Evolutionary conservation across 2,113 vertebrate species (phyloP).

Genomic region (Mesitornis unicolor): DNA sequence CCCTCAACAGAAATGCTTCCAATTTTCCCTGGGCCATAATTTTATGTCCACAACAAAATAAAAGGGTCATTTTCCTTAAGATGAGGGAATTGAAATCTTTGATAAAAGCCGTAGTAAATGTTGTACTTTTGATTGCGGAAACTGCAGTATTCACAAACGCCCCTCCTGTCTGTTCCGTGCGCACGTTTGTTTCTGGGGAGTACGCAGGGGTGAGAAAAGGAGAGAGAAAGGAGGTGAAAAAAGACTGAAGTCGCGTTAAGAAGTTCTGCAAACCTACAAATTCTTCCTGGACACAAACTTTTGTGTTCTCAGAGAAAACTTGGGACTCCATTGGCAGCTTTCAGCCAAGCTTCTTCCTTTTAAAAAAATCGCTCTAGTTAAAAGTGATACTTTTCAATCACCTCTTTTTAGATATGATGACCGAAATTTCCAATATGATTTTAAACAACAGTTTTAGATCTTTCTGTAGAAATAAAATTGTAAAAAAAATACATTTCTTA

Average conservation of each 20-base stretch:
- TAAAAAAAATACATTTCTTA: neutral
- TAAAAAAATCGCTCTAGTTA: neutral
- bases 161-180: conserved; percentile 66
- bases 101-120: conserved; percentile 89
- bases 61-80: conserved; percentile 95
- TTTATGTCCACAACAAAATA: conserved; percentile 99
- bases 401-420: neutral
- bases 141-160: conserved; percentile 77
- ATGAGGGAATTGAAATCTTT: conserved; percentile 93
- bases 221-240: neutral
- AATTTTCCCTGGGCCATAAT: conserved; percentile 98
- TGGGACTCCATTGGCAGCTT: neutral
- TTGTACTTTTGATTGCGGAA: conserved; percentile 86
- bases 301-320: neutral
- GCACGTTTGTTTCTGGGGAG: neutral
- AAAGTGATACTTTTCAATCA: neutral
- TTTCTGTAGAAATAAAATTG: neutral
- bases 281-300: neutral
- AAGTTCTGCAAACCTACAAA: neutral
- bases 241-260: conserved; percentile 36
- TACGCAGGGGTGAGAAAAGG: neutral
- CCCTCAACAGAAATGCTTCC: conserved; percentile 92
- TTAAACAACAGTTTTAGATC: neutral
- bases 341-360: neutral
- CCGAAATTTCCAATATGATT: neutral